These are phyloP conservation scores for Rhagoletis pomonella DNA, from an alignment of 1,140 invertebrate genomes.

Conservation along the genomic window DNA sequence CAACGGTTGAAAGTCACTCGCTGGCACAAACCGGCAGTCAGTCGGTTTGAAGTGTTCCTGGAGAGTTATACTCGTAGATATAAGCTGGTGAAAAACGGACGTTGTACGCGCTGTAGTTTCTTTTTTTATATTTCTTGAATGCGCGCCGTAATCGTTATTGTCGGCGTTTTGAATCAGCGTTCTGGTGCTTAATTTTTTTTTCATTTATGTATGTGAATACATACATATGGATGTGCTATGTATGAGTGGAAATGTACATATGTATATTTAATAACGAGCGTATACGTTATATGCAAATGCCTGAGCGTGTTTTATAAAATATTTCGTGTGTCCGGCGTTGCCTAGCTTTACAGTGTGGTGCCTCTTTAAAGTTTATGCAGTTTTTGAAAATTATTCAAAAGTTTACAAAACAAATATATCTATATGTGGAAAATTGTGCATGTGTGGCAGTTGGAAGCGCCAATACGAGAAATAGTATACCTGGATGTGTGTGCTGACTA, in stretches of 20 bases:
- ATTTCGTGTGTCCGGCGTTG: background rate
- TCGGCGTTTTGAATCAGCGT: background rate
- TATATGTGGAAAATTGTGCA: background rate
- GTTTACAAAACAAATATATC: background rate
- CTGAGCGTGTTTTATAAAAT: background rate
- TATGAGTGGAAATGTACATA: background rate
- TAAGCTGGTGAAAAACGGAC: background rate
- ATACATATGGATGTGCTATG: background rate
- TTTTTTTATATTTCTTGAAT: background rate
- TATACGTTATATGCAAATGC: background rate
- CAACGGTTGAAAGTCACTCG: slow-evolving; percentile 7
- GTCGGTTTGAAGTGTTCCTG: slow-evolving; percentile 6
- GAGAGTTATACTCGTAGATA: background rate
- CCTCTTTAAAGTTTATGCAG: background rate
- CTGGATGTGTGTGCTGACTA: background rate
- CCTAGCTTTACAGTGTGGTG: background rate
- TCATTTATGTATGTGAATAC: background rate
- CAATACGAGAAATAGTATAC: background rate
- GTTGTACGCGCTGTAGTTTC: background rate
- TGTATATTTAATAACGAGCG: background rate
- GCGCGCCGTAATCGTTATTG: background rate
- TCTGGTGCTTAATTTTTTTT: background rate
- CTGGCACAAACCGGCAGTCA: background rate
- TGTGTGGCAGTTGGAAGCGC: background rate
- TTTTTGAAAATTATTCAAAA: background rate